Evolutionary conservation across 2,888 invertebrate species (phyloP).

Genomic region (Volucella zonaria): DNA sequence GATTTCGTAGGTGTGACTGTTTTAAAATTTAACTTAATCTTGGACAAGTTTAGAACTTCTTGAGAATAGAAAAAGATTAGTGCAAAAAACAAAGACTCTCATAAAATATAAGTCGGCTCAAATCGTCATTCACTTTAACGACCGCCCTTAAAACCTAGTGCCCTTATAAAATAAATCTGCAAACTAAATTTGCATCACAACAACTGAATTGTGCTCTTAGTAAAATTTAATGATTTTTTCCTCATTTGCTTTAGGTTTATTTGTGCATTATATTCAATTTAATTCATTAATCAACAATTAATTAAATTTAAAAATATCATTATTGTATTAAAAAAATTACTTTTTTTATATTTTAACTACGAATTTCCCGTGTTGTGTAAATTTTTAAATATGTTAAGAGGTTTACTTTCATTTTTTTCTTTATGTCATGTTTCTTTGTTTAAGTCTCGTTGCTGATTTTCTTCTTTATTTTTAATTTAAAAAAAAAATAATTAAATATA

Average conservation of each 20-base stretch:
- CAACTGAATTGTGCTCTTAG: conserved; percentile 62
- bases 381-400: conserved; percentile 54
- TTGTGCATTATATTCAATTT: conserved; percentile 46
- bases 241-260: conserved; percentile 16
- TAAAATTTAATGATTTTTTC: conserved; percentile 35
- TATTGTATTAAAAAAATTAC: conserved; percentile 47
- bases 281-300: conserved; percentile 54
- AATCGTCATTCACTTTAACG: background rate
- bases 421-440: conserved; percentile 61
- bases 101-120: too few relatives aligned
- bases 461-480: conserved; percentile 17
- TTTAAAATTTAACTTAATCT: too few relatives aligned
- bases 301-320: conserved; percentile 52
- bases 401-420: conserved; percentile 26
- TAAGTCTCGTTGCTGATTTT: conserved; percentile 66
- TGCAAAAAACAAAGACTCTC: too few relatives aligned
- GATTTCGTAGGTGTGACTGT: too few relatives aligned
- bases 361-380: conserved; percentile 50
- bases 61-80: too few relatives aligned
- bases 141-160: background rate
- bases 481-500: conserved; percentile 9
- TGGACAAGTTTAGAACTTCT: too few relatives aligned
- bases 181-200: conserved; percentile 62
- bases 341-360: conserved; percentile 44
- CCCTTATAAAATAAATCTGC: conserved; percentile 49